Evolutionary conservation across 2,113 vertebrate species (phyloP).

Genomic region (Zosterops lateralis): DNA sequence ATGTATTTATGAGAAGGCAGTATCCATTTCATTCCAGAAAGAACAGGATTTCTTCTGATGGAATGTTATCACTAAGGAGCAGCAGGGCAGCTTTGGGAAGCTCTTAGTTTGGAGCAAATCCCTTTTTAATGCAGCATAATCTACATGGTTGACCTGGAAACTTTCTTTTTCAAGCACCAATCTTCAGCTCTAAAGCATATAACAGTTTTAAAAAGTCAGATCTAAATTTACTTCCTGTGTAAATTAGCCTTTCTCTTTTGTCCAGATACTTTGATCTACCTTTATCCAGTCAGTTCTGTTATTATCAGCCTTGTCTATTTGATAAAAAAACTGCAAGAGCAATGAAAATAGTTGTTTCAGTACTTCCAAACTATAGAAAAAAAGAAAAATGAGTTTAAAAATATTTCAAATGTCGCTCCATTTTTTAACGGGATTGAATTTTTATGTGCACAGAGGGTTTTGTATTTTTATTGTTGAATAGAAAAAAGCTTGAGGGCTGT

Average conservation of each 20-base stretch:
- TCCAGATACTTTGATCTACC: neutral
- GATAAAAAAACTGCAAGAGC: neutral
- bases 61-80: neutral
- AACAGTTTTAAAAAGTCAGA: neutral
- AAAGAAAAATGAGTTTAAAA: neutral
- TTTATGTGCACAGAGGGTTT: neutral
- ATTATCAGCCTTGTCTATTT: neutral
- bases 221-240: neutral
- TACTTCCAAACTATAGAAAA: neutral
- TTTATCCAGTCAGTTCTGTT: neutral
- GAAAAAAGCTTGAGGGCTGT: neutral
- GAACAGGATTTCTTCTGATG: neutral
- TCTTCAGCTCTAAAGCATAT: neutral
- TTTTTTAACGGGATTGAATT: neutral
- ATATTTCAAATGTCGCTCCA: neutral
- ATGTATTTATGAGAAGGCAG: neutral
- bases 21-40: neutral
- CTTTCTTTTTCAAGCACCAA: neutral
- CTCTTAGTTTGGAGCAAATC: constrained; percentile 21
- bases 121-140: constrained; percentile 8
- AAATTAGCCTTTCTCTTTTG: neutral
- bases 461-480: neutral
- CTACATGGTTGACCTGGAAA: constrained; percentile 1
- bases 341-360: neutral
- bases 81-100: constrained; percentile 11